A percentile compares a stretch with the other conserved stretches of the same genome.
These are phyloP conservation scores for Elysia chlorotica DNA, from an alignment of 1,140 invertebrate genomes.

Conservation along the genomic window DNA sequence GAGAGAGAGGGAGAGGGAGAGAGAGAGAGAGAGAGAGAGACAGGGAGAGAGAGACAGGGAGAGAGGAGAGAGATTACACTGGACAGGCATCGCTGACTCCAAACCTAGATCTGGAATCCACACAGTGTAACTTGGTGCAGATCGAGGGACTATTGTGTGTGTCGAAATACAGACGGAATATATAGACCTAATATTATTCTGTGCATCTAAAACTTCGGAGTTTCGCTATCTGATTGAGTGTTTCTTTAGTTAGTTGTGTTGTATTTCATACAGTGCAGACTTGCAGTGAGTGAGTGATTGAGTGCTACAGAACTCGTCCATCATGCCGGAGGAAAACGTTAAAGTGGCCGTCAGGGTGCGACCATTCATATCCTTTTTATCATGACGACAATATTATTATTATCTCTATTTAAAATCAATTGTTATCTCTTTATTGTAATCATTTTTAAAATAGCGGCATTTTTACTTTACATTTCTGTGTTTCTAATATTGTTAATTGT, in stretches of 20 bases:
- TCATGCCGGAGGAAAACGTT: conserved; percentile 66
- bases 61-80: too few species aligned
- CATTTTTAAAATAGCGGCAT: neutral
- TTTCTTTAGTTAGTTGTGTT: neutral
- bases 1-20: too few species aligned
- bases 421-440: neutral
- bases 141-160: too few species aligned
- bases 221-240: neutral
- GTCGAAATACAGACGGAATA: neutral
- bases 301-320: conserved; percentile 7
- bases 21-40: too few species aligned
- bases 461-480: neutral
- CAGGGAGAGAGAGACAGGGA: too few species aligned
- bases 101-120: too few species aligned
- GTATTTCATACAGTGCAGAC: neutral
- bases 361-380: conserved; percentile 67
- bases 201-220: neutral
- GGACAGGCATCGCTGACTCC: too few species aligned
- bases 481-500: neutral
- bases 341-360: conserved; percentile 69
- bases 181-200: neutral
- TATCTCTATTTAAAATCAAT: neutral
- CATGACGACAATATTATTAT: neutral
- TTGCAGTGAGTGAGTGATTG: neutral
- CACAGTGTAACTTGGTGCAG: too few species aligned